Evolutionary conservation across 2,113 vertebrate species (phyloP).

Genomic region (Pelecanoides urinatrix): DNA sequence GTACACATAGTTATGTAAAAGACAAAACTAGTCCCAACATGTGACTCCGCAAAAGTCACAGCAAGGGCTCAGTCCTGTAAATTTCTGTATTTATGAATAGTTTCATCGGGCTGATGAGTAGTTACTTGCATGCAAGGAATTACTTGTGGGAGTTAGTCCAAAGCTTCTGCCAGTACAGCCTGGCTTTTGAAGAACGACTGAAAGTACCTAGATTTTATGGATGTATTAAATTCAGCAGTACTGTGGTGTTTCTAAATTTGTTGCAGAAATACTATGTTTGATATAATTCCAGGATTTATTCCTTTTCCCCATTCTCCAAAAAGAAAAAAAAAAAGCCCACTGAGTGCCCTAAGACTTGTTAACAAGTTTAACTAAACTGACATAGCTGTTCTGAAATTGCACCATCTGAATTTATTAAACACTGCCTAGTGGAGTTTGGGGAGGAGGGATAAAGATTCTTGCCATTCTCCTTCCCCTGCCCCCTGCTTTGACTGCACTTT

Average conservation of each 20-base stretch:
- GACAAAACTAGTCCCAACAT: not conserved
- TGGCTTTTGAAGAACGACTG: not conserved
- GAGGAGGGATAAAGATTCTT: conserved; percentile 64
- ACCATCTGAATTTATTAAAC: not conserved
- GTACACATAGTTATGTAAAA: not conserved
- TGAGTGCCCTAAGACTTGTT: not conserved
- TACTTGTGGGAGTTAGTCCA: not conserved
- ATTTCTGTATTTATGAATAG: not conserved
- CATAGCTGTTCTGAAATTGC: not conserved
- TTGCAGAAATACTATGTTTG: not conserved
- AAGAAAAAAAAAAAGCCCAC: not conserved
- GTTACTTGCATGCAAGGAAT: not conserved
- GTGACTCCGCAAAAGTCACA: not conserved
- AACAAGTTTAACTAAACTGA: not conserved
- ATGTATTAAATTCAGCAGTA: conserved; percentile 1
- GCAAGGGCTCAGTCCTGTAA: not conserved
- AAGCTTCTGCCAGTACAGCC: not conserved
- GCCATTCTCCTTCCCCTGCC: conserved; percentile 57
- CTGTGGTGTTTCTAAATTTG: not conserved
- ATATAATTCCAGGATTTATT: not conserved
- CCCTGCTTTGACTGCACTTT: conserved; percentile 67
- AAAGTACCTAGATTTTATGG: not conserved
- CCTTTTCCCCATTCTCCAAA: not conserved
- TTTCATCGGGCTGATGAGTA: not conserved
- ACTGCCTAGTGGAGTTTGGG: conserved; percentile 25